Evolutionary conservation across 1,140 invertebrate genomes (phyloP), one percentile per base, ranked within the genome.

Genomic region (Ostrea denselamellosa): DNA sequence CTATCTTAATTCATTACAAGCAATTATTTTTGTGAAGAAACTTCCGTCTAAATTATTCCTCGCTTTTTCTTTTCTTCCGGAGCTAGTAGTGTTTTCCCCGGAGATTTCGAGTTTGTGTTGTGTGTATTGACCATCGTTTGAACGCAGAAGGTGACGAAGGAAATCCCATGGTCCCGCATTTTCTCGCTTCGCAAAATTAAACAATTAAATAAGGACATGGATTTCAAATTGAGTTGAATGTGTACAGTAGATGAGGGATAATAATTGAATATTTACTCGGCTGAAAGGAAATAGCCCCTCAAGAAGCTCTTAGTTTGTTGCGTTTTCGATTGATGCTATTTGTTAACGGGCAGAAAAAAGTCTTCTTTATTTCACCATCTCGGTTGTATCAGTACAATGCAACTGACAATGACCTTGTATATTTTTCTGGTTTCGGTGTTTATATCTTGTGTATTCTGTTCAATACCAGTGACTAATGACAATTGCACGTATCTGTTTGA

Each of bases 401-500:
- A 77, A 25, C 68, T 28, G 68, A 77, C 68, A 25, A 77, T 77
- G 68, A 25, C 8, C 12, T 28, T 22, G 25, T 77, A 28, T 77
- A 34, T 83, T 83, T 83, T n/a, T 10, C n/a, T 83, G 52, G 22
- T 83, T 52, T 52, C 52, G 7, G 82, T 34, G 51, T 83, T 83
- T 25, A 51, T 83, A 9, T 44, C 82, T 22, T 54, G 52, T 83
- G 82, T 83, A 52, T 52, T 25, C 44, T 22, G 82, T n/a, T 52
- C 82, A 10, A 28, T 89, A 58, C 88, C 88, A 0, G 84, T 91
- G 44, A 90, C 85, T 53, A 89, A 90, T 54, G 89, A 91, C 56
- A 85, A 89, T 25, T 91, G 91, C 87, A 90, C 88, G 8, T 91
- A 90, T 82, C 88, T 90, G 71, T 88, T 91, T 56, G 90, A 91